Evolutionary conservation across 2,888 invertebrate species (phyloP).

Genomic region (Blera fallax): DNA sequence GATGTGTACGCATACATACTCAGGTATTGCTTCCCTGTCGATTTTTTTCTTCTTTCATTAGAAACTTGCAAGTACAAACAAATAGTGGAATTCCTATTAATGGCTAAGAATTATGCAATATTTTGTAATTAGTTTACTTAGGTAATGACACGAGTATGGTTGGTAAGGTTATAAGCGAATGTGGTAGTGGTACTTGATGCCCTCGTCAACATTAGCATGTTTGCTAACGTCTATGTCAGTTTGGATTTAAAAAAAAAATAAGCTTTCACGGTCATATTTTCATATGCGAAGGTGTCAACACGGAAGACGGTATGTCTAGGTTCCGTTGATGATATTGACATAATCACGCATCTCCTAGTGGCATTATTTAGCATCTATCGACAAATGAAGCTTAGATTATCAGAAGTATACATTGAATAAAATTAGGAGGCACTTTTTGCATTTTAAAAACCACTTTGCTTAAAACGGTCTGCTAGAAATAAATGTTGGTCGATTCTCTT

Average conservation of each 20-base stretch:
- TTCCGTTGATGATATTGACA: slow-evolving; percentile 2
- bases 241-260: neutral
- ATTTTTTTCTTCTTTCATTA: neutral
- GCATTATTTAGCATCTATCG: neutral
- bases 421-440: too few relatives aligned
- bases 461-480: too few relatives aligned
- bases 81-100: neutral
- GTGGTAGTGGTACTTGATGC: neutral
- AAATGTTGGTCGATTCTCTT: too few relatives aligned
- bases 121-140: neutral
- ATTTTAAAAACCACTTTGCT: too few relatives aligned
- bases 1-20: neutral
- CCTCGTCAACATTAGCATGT: neutral
- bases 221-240: neutral
- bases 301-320: neutral
- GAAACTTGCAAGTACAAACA: neutral
- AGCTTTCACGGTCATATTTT: neutral
- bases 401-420: neutral
- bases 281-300: neutral
- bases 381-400: neutral
- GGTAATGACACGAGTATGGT: too few relatives aligned
- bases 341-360: neutral
- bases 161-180: neutral
- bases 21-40: neutral
- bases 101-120: slow-evolving; percentile 12